Conservation (phyloP, 2,888 invertebrate genomes). For the Agonopterix subpropinquella region DNA sequence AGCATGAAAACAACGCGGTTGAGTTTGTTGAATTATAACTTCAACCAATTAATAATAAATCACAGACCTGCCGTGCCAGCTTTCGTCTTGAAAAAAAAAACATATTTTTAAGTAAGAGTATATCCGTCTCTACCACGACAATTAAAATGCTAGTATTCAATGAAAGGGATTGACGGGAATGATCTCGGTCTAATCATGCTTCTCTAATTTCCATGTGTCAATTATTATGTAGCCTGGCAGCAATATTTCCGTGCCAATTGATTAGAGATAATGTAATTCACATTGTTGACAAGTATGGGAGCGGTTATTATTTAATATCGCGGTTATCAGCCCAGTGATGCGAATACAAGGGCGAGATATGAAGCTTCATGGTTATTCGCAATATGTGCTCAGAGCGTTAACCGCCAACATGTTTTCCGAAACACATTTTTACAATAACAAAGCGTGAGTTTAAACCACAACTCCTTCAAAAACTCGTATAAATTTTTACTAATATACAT, state of each 20-base stretch:
- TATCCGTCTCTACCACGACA: too few relatives aligned
- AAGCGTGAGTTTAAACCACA: constrained; percentile 48
- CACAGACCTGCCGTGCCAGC: too few relatives aligned
- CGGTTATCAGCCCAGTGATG: constrained; percentile 62
- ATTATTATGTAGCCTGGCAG: too few relatives aligned
- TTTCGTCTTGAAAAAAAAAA: too few relatives aligned
- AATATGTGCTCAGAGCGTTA: constrained; percentile 21
- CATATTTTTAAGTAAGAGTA: too few relatives aligned
- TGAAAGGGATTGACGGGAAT: too few relatives aligned
- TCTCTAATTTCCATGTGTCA: too few relatives aligned
- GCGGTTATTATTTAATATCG: constrained; percentile 67
- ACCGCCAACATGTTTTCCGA: constrained; percentile 45
- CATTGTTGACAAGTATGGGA: constrained; percentile 51
- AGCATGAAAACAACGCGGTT: too few relatives aligned
- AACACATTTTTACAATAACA: constrained; percentile 59
- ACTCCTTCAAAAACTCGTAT: neutral
- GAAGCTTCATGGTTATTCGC: constrained; percentile 45
- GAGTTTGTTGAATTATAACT: too few relatives aligned
- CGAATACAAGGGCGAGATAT: constrained; percentile 60
- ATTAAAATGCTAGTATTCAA: too few relatives aligned
- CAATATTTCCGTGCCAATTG: constrained; percentile 29
- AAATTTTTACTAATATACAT: neutral
- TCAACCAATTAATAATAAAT: too few relatives aligned
- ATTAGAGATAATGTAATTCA: constrained; percentile 52
- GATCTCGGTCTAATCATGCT: too few relatives aligned